Evolutionary conservation across 2,797 vertebrate species (phyloP).

Genomic region (Borostomias antarcticus): DNA sequence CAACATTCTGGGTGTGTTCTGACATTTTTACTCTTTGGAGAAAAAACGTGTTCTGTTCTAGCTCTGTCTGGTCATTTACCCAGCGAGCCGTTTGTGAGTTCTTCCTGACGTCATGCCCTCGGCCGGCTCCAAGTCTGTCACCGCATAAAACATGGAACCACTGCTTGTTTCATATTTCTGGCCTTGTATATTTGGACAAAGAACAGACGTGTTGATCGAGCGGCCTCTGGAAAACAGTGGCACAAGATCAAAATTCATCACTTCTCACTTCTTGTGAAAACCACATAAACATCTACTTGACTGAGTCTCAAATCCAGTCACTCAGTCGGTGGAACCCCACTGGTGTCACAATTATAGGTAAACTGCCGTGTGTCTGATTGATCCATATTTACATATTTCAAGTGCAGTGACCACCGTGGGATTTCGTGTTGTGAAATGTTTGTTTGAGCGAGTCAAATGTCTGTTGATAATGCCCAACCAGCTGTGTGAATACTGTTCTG

Average conservation of each 20-base stretch:
- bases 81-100: conserved; percentile 2
- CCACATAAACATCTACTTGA: conserved; percentile 48
- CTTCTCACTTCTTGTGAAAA: conserved; percentile 47
- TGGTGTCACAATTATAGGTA: no score
- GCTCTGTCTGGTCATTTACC: conserved; percentile 8
- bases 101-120: conserved; percentile 27
- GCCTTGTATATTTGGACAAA: conserved; percentile 36
- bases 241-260: conserved; percentile 50
- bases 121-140: conserved; percentile 32
- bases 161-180: conserved; percentile 41
- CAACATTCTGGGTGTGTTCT: no score
- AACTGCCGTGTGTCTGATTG: no score
- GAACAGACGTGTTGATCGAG: conserved; percentile 49
- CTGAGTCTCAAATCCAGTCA: conserved; percentile 24
- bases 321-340: no score
- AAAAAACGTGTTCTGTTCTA: no score
- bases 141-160: conserved; percentile 19
- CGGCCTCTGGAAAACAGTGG: conserved; percentile 35
- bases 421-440: no score
- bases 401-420: no score
- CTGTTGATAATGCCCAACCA: no score
- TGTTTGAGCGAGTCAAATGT: no score
- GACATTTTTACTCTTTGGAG: no score
- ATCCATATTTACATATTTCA: no score
- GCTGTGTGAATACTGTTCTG: no score